Evolutionary conservation across 2,888 invertebrate species (phyloP).

Genomic region (Apodemia zela): DNA sequence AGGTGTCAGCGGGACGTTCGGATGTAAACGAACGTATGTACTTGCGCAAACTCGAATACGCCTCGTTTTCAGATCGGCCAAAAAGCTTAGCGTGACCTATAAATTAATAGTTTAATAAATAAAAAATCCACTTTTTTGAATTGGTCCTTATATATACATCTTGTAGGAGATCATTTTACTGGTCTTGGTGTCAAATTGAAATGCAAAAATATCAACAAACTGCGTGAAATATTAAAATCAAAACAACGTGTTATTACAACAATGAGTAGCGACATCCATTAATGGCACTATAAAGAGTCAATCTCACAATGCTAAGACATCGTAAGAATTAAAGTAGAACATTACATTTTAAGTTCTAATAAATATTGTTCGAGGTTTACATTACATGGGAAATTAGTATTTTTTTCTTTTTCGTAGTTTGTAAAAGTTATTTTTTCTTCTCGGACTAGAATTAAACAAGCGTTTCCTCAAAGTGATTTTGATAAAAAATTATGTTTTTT

Average conservation of each 20-base stretch:
- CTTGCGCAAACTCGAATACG: slow-evolving; percentile 18
- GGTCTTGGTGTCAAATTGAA: slow-evolving; percentile 9
- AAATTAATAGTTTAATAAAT: slow-evolving; percentile 13
- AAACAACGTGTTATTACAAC: slow-evolving; percentile 12
- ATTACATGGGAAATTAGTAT: too few relatives aligned
- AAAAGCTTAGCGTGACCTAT: slow-evolving; percentile 16
- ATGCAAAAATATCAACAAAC: slow-evolving; percentile 5
- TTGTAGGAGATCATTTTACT: slow-evolving; percentile 10
- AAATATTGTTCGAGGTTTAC: too few relatives aligned
- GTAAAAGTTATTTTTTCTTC: too few relatives aligned
- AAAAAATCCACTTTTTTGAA: background rate
- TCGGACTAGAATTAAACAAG: too few relatives aligned
- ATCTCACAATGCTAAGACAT: slow-evolving; percentile 27
- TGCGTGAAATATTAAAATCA: slow-evolving; percentile 9
- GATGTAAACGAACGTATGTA: slow-evolving; percentile 12
- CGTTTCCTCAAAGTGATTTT: too few relatives aligned
- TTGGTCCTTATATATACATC: slow-evolving; percentile 10
- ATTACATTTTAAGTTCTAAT: too few relatives aligned
- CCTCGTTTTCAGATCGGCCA: slow-evolving; percentile 17
- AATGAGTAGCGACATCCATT: slow-evolving; percentile 6
- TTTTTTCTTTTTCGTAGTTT: too few relatives aligned
- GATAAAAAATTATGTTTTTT: too few relatives aligned
- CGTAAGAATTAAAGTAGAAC: background rate
- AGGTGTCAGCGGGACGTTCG: background rate
- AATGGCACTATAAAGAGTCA: slow-evolving; percentile 36